Percentiles rank a stretch among this genome's conserved stretches.
Conservation (phyloP, 53 echinoderm and acorn worm species). For the Pentamera pediparva region DNA sequence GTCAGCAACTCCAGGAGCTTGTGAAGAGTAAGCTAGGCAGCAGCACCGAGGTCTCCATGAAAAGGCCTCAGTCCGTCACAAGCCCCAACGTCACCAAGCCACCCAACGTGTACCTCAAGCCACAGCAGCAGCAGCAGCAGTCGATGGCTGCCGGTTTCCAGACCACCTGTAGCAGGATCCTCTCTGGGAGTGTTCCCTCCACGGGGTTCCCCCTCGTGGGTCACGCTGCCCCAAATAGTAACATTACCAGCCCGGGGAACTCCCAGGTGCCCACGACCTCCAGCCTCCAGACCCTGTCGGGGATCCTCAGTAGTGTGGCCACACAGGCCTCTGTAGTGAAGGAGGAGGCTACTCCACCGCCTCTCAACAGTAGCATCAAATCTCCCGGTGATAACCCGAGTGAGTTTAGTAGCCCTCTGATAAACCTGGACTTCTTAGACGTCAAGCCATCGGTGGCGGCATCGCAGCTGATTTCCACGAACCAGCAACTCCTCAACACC, state of each 20-base stretch:
- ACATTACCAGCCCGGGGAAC: neutral
- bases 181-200: neutral
- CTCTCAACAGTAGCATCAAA: too few relatives aligned
- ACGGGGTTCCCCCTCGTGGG: neutral
- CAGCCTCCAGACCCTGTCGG: neutral
- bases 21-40: slow-evolving; percentile 13
- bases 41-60: neutral
- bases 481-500: too few relatives aligned
- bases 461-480: too few relatives aligned
- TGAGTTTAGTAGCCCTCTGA: neutral
- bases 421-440: neutral
- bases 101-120: slow-evolving; percentile 18
- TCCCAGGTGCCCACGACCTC: neutral
- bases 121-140: neutral
- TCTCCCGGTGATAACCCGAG: neutral
- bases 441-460: too few relatives aligned
- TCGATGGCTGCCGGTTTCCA: slow-evolving; percentile 3
- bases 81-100: slow-evolving; percentile 11
- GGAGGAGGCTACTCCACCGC: too few relatives aligned
- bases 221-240: neutral
- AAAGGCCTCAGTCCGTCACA: neutral
- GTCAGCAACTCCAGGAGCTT: slow-evolving; percentile 19
- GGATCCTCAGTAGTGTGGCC: neutral
- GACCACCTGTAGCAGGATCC: neutral
- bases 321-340: neutral